A percentile compares a stretch with the other conserved stretches of the same genome.
Conservation (phyloP, 2,888 invertebrate genomes). For the Julus scandinavius region DNA sequence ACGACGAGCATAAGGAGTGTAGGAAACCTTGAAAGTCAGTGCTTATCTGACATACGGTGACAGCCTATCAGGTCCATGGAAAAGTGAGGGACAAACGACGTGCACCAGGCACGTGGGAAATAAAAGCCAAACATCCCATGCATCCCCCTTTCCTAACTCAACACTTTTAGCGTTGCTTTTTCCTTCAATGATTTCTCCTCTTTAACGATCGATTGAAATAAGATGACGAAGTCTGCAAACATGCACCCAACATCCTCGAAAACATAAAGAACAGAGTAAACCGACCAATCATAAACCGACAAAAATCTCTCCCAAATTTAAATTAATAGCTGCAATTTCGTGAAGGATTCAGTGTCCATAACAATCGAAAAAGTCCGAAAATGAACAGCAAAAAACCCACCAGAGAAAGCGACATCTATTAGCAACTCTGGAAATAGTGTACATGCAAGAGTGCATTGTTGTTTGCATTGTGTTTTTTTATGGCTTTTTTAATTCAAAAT, state of each 20-base stretch:
- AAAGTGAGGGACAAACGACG: background rate
- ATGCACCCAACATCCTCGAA: background rate
- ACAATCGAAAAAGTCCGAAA: background rate
- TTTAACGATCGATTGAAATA: conserved; percentile 26
- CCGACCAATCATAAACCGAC: background rate
- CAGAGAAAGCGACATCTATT: background rate
- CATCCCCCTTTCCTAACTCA: background rate
- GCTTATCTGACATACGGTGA: conserved; percentile 1
- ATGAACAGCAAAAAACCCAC: background rate
- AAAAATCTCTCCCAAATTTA: background rate
- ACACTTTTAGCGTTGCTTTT: background rate
- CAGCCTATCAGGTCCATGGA: conserved; percentile 12
- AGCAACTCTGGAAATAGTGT: background rate
- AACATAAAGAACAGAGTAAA: background rate
- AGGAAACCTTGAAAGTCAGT: background rate
- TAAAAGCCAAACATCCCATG: background rate
- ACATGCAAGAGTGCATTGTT: background rate
- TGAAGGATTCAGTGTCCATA: background rate
- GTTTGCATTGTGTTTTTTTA: too few species aligned
- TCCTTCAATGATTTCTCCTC: background rate
- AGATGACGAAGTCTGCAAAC: conserved; percentile 11
- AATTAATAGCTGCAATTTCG: conserved; percentile 8
- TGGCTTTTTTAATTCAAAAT: too few species aligned
- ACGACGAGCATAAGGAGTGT: background rate
- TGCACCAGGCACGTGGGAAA: background rate